A percentile compares a stretch with the other conserved stretches of the same genome.
These are phyloP conservation scores for Amyelois transitella DNA, from an alignment of 1,140 invertebrate genomes.

Conservation along the genomic window DNA sequence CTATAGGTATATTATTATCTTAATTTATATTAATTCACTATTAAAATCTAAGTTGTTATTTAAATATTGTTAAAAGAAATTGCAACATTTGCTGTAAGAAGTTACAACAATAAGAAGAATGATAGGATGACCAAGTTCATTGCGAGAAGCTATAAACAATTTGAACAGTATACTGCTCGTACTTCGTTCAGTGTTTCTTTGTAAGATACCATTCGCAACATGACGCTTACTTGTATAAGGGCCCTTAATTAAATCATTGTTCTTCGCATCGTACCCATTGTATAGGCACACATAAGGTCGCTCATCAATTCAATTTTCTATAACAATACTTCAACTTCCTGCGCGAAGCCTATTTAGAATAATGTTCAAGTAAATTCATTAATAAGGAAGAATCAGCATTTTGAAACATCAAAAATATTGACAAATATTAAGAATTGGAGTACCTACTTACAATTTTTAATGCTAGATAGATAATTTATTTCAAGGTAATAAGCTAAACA, in stretches of 20 bases:
- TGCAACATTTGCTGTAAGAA: too few relatives aligned
- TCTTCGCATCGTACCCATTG: neutral
- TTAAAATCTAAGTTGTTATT: too few relatives aligned
- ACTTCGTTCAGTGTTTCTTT: too few relatives aligned
- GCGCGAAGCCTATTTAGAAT: neutral
- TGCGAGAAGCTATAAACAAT: too few relatives aligned
- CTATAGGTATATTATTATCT: too few relatives aligned
- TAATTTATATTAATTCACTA: too few relatives aligned
- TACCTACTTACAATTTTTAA: neutral
- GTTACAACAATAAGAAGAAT: too few relatives aligned
- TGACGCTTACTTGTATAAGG: neutral
- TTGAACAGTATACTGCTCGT: too few relatives aligned
- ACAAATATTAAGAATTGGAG: neutral
- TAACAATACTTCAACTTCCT: neutral
- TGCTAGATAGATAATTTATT: too few relatives aligned
- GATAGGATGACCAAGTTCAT: too few relatives aligned
- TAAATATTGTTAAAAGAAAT: too few relatives aligned
- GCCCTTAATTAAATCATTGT: neutral
- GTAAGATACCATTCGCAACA: neutral
- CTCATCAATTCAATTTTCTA: neutral
- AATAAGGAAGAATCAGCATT: neutral
- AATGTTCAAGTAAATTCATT: neutral
- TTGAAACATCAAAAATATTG: conserved; percentile 9
- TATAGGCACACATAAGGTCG: neutral
- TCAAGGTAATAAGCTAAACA: too few relatives aligned